Evolutionary conservation across 2,888 invertebrate species (phyloP).

Genomic region (Perizoma flavofasciatum): DNA sequence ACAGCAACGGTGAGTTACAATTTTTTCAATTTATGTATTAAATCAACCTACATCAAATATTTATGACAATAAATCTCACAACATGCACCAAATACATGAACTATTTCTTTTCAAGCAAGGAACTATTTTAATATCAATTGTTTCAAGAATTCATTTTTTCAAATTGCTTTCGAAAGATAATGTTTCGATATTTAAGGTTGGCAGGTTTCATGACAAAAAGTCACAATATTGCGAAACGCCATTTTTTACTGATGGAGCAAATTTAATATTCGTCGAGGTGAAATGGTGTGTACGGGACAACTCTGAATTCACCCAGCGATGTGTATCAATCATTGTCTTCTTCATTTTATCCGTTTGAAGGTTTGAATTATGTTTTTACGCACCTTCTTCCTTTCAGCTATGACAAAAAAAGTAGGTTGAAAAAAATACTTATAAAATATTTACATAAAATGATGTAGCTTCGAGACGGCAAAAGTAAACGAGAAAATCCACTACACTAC

Average conservation of each 20-base stretch:
- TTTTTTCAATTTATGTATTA: neutral
- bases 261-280: slow-evolving; percentile 70
- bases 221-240: slow-evolving; percentile 68
- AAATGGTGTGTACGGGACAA: slow-evolving; percentile 49
- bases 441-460: neutral
- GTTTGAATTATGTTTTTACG: slow-evolving; percentile 43
- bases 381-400: slow-evolving; percentile 38
- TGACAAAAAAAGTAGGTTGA: too few species aligned
- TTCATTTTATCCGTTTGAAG: slow-evolving; percentile 46
- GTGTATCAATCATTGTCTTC: slow-evolving; percentile 69
- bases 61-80: too few species aligned
- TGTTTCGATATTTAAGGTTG: slow-evolving; percentile 13
- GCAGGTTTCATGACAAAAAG: slow-evolving; percentile 44
- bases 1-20: neutral
- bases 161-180: too few species aligned
- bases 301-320: slow-evolving; percentile 53
- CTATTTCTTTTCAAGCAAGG: too few species aligned
- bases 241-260: slow-evolving; percentile 66
- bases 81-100: too few species aligned
- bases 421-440: neutral
- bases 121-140: too few species aligned
- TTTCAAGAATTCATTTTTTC: too few species aligned
- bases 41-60: too few species aligned
- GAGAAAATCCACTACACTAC: neutral
- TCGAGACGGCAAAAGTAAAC: neutral